A percentile compares a stretch with the other conserved stretches of the same genome.
phyloP scores from a whole-genome alignment of 2,797 vertebrate species.

The Trichosurus vulpecula region DNA sequence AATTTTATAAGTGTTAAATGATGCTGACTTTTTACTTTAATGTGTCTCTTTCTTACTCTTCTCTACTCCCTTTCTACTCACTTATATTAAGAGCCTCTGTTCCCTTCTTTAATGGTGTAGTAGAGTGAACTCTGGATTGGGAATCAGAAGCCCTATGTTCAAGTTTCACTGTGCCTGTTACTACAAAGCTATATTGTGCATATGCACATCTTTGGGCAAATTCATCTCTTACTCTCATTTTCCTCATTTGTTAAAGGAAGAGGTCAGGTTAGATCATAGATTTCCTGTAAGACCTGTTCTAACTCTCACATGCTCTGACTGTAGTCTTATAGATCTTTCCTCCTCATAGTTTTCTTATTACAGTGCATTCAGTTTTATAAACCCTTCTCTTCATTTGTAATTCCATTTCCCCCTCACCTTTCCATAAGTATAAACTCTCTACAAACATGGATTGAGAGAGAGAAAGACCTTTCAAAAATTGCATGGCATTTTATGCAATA shows the following conservation, averaged over 20 bases:
- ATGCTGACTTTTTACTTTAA: not conserved
- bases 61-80: not conserved
- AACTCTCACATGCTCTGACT: conserved; percentile 10
- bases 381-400: not conserved
- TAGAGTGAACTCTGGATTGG: not conserved
- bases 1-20: not conserved
- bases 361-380: not conserved
- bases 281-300: conserved; percentile 40
- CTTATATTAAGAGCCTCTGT: not conserved
- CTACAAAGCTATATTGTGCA: not conserved
- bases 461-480: conserved; percentile 43
- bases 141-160: not conserved
- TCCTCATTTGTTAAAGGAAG: not conserved
- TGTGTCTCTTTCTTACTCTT: not conserved
- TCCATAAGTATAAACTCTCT: not conserved
- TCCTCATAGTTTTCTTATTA: conserved; percentile 3
- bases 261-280: not conserved
- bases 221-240: not conserved
- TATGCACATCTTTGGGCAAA: not conserved
- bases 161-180: not conserved
- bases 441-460: not conserved
- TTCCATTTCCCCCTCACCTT: not conserved
- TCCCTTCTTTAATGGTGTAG: not conserved
- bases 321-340: not conserved
- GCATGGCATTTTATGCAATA: not conserved